These are phyloP conservation scores for Nannoperca obscura DNA, from an alignment of 2,797 vertebrate species.

Conservation along the genomic window DNA sequence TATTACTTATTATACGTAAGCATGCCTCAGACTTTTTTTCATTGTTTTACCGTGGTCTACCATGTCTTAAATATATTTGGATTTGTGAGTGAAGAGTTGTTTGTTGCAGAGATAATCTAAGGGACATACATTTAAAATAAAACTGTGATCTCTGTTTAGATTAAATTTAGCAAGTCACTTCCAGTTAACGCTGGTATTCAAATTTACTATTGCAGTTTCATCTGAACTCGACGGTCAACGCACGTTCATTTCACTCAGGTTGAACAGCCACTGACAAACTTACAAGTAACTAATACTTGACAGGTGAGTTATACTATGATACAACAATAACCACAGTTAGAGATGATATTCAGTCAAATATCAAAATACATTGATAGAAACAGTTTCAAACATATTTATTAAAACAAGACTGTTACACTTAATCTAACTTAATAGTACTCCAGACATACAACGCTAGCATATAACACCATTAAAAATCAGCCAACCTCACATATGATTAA, in stretches of 20 bases:
- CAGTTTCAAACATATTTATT: not conserved
- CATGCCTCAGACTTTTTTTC: not conserved
- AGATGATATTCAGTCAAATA: not conserved
- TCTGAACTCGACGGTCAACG: not conserved
- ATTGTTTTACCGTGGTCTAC: not conserved
- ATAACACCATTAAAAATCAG: too few species aligned
- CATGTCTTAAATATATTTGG: not conserved
- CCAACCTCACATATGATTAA: too few species aligned
- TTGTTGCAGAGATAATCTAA: not conserved
- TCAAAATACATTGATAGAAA: not conserved
- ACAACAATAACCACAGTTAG: not conserved
- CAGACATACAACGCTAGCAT: too few species aligned
- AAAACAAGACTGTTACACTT: too few species aligned
- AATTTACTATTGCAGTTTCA: not conserved
- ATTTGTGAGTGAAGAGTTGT: not conserved
- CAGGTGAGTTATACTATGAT: not conserved
- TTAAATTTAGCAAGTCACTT: not conserved
- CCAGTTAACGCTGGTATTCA: fast-evolving
- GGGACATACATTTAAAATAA: not conserved
- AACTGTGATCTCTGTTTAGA: not conserved
- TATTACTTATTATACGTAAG: too few species aligned
- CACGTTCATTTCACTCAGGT: not conserved
- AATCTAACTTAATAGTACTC: too few species aligned
- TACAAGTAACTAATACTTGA: too few species aligned
- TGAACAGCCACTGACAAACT: not conserved